Conservation (phyloP, 2,797 vertebrate genomes). For the Halcyon badia region DNA sequence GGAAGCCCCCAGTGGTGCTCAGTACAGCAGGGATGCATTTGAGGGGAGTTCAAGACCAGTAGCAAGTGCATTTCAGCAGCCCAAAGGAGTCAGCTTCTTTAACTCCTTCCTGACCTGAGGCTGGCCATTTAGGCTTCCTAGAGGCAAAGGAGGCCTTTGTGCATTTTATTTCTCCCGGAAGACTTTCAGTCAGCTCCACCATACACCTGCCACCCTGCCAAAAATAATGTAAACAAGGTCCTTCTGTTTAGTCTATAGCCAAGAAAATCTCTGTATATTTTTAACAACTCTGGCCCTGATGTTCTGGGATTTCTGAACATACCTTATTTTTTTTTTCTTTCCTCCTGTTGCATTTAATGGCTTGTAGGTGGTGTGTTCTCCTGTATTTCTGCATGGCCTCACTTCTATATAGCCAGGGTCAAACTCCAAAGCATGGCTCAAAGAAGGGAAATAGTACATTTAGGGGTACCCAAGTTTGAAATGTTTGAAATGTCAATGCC, state of each 20-base stretch:
- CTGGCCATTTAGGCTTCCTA: background rate
- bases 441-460: background rate
- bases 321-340: background rate
- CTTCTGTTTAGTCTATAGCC: conserved; percentile 31
- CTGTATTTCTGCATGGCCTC: background rate
- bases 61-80: background rate
- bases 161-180: background rate
- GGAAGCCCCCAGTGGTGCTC: background rate
- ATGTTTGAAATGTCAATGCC: background rate
- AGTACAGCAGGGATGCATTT: fast-evolving
- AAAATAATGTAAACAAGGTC: conserved; percentile 23
- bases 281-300: background rate
- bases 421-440: fast-evolving
- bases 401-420: background rate
- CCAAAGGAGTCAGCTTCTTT: background rate
- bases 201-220: background rate
- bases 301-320: background rate
- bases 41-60: background rate
- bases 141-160: conserved; percentile 6
- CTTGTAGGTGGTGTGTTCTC: background rate
- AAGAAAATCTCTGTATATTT: conserved; percentile 8
- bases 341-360: background rate
- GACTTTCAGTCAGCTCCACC: background rate
- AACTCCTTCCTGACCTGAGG: background rate
- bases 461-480: background rate